Conservation (phyloP, 1,140 invertebrate genomes). For the Drosophila ananassae region DNA sequence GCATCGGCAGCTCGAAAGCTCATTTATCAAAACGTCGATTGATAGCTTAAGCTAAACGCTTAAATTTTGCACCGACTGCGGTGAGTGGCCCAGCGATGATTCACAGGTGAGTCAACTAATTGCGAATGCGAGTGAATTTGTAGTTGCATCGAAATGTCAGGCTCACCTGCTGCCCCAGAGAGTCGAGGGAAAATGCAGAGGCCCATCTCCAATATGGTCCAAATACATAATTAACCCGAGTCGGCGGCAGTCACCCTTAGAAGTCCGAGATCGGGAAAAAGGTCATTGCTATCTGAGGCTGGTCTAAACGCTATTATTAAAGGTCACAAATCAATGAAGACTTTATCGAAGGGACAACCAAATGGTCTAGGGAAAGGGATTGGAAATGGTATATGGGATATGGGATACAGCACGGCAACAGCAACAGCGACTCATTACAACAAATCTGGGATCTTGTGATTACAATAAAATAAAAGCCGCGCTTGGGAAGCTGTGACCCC, state of each 20-base stretch:
- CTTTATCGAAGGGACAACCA: slow-evolving; percentile 67
- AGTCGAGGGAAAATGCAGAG: background rate
- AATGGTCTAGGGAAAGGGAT: slow-evolving; percentile 22
- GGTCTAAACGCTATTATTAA: slow-evolving; percentile 79
- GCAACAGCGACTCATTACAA: slow-evolving; percentile 61
- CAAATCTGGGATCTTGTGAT: slow-evolving; percentile 61
- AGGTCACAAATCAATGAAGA: slow-evolving; percentile 82
- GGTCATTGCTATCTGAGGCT: slow-evolving; percentile 62
- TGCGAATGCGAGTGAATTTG: slow-evolving; percentile 40
- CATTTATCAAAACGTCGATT: slow-evolving; percentile 78
- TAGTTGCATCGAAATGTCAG: slow-evolving; percentile 24
- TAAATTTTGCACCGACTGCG: slow-evolving; percentile 52
- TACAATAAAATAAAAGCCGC: slow-evolving; percentile 58
- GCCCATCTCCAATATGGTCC: slow-evolving; percentile 24
- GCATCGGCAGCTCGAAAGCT: slow-evolving; percentile 51
- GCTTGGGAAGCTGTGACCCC: slow-evolving; percentile 46
- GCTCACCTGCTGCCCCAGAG: slow-evolving; percentile 43
- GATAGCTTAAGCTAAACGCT: slow-evolving; percentile 54
- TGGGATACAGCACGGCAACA: background rate
- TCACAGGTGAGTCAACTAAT: slow-evolving; percentile 68
- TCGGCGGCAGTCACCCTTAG: slow-evolving; percentile 70
- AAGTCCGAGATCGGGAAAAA: slow-evolving; percentile 62
- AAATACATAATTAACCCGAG: slow-evolving; percentile 71
- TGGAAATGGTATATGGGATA: slow-evolving; percentile 18
- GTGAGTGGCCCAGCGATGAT: slow-evolving; percentile 46